These are phyloP conservation scores for Glareola pratincola DNA, from an alignment of 2,113 vertebrate genomes.

Conservation along the genomic window DNA sequence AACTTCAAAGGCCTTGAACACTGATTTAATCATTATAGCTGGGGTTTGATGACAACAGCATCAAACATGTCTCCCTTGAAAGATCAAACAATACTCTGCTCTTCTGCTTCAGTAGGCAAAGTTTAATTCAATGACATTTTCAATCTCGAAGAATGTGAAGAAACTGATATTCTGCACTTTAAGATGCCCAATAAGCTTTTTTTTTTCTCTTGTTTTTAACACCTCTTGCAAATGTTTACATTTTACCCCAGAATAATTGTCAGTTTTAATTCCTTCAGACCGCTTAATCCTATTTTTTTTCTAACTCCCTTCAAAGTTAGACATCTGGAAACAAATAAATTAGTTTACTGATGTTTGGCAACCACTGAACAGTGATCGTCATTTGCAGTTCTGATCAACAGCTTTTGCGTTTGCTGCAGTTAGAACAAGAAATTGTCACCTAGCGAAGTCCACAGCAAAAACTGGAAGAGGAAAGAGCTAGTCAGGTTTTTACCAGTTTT, in stretches of 20 bases:
- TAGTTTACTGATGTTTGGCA: not conserved
- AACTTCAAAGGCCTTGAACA: conserved; percentile 10
- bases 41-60: not conserved
- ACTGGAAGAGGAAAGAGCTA: not conserved
- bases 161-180: not conserved
- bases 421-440: not conserved
- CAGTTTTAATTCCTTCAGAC: not conserved
- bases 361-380: not conserved
- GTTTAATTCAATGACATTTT: conserved; percentile 5
- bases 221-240: not conserved
- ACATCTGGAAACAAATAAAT: not conserved
- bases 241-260: not conserved
- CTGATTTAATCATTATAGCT: conserved; percentile 11
- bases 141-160: not conserved
- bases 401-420: not conserved
- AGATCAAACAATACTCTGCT: not conserved
- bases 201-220: not conserved
- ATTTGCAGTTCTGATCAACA: not conserved
- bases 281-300: not conserved
- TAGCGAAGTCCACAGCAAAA: not conserved
- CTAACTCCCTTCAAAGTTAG: not conserved
- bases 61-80: not conserved
- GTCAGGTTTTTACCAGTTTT: not conserved
- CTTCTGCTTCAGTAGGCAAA: conserved; percentile 7
- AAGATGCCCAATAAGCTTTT: not conserved